Base-by-base conservation (phyloP, 1,140 invertebrate genomes). In the Aphelenchoides fujianensis region DNA sequence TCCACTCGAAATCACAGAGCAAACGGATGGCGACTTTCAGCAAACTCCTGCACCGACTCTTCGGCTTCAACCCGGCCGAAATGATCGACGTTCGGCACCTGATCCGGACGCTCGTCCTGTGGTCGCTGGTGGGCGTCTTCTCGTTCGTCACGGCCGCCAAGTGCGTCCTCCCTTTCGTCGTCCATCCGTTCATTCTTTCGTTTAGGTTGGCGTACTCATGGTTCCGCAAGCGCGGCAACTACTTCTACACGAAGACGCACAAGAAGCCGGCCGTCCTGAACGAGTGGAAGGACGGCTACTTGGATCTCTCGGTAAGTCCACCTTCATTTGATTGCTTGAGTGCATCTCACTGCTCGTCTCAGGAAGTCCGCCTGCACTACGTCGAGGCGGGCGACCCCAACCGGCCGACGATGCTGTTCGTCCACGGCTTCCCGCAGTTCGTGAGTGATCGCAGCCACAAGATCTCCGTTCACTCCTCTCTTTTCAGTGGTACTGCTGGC, bases 341-440 rank as follows among this genome's bases (percentile, higher is more conserved):
- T 48, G 41, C 23, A 12, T 48, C 12, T 16, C 12, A 48, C 23
- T 48, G 12, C 12, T 23, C 23, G 7, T 86, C 87, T 61, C 78
- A 91, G 90, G 88, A 88, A 30, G 86, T 90, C 16, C 90, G 90
- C 85, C 87, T 91, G 30, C 91, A 92, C 86, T 92, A 91, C 80
- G 90, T 92, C 1, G 90, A 90, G 84, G 83, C 87, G 12, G 91
- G 90, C 27, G 73, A 86, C 52, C 83, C 84, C 64, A 82, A 85
- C 27, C 87, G 88, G 69, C 89, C 89, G 7, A 81, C 91, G 3
- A 74, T 91, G 32, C 80, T 92, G 35, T 85, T 91, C 2, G 82
- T 92, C 2, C 91, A 92, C 83, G 91, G 41, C 37, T 92, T 91
- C 84, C 91, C 91, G 3, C 90, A n/a, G n/a, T n/a, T n/a, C n/a